Base-by-base conservation (phyloP, 2,888 invertebrate genomes). In the Agrilus biguttatus region DNA sequence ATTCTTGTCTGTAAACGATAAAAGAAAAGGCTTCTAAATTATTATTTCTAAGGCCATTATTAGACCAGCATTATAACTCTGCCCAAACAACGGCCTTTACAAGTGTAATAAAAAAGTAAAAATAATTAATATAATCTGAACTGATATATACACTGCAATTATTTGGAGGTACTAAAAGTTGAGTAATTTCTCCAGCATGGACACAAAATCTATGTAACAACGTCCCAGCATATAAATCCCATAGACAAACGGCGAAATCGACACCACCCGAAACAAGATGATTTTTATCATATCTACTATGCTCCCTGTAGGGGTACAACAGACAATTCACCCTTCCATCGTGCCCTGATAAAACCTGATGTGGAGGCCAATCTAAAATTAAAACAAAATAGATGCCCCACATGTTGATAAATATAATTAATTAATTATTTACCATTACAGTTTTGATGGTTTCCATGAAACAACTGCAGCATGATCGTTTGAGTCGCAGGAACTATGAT, bases 111-210 rank as follows among this genome's bases (percentile, higher is more conserved):
- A 36, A 34, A 19, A 19, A 34, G 17, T 1, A 5, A 13, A 17
- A 33, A n/a, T 8, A 32, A 13, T 5, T 36, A 7, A 35, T 14
- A 17, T 34, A 14, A 21, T 41, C 12, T 28, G 46, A 6, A 35
- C 3, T 14, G 8, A 32, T 43, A 73, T 80, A 73, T 64, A 85
- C 83, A 62, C 83, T 88, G 58, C 87, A 87, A 50, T 85, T 88
- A 49, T 86, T 83, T 0, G 97, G 97, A 13, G 97, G 96, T 5
- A 97, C 91, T 41, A 95, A 71, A 2, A 98, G 72, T 63, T 95
- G 92, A 0, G 89, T 85, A 12, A 98, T 89, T 69, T 96, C 95
- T 0, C 97, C 98, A 1, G 96, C 97, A 64, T 98, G 97, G 0
- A 96, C 95, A 58, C 93, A 93, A 71, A 97, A 98, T 5, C 93